phyloP scores from a whole-genome alignment of 2,888 invertebrate genomes.

The Heliconius aoede region DNA sequence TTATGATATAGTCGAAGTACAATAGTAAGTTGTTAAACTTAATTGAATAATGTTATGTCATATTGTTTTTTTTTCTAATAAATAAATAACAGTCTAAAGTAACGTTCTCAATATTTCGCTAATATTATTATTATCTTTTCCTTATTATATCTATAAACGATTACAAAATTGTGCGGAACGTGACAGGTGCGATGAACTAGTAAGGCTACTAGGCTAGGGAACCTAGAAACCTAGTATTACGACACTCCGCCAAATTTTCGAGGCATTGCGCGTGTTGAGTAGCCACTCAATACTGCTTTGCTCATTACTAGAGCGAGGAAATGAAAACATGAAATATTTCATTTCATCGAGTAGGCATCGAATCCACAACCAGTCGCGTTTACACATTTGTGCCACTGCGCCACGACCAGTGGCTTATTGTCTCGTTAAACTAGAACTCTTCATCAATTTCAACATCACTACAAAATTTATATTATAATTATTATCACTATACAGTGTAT shows the following conservation, averaged over 20 bases:
- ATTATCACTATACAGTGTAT: constrained; percentile 12
- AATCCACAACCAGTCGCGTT: too few species aligned
- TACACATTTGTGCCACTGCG: too few species aligned
- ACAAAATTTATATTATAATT: constrained; percentile 13
- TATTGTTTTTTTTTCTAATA: not conserved
- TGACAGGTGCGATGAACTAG: constrained; percentile 24
- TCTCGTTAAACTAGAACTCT: not conserved
- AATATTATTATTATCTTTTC: not conserved
- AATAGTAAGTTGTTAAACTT: not conserved
- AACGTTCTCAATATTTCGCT: not conserved
- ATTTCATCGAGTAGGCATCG: too few species aligned
- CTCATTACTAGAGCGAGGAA: too few species aligned
- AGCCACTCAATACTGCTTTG: too few species aligned
- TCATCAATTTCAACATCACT: not conserved
- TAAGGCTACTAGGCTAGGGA: constrained; percentile 13
- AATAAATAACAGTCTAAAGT: not conserved
- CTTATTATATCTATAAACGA: constrained; percentile 15
- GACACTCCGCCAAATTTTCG: too few species aligned
- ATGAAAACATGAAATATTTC: too few species aligned
- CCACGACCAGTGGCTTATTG: not conserved
- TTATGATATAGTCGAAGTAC: too few species aligned
- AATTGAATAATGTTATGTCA: not conserved
- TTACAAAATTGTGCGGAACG: constrained; percentile 26
- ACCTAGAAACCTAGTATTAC: too few species aligned
- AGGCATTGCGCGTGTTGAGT: too few species aligned